These are phyloP conservation scores for Macaria liturata DNA, from an alignment of 2,888 invertebrate species.

Conservation along the genomic window DNA sequence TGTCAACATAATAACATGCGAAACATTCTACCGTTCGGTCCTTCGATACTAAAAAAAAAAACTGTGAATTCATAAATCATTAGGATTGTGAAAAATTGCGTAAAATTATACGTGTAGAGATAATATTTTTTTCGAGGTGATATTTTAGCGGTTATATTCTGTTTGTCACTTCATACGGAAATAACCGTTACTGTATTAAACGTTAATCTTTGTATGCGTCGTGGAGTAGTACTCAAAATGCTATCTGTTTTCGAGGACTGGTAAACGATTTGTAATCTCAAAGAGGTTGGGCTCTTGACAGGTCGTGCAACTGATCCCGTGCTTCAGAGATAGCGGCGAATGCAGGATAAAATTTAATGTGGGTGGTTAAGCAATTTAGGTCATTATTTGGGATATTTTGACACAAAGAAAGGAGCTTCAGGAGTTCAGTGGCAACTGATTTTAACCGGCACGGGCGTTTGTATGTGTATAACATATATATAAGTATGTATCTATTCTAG, in stretches of 20 bases:
- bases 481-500: too few species aligned
- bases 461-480: too few species aligned
- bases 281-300: conserved; percentile 34
- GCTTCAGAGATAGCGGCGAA: conserved; percentile 17
- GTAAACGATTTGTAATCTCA: conserved; percentile 47
- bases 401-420: too few species aligned
- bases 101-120: conserved; percentile 21
- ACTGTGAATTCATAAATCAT: conserved; percentile 29
- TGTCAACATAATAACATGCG: conserved; percentile 20
- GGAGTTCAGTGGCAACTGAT: too few species aligned
- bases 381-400: too few species aligned
- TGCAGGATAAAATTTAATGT: too few species aligned
- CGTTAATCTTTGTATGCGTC: conserved; percentile 29
- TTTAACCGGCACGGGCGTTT: too few species aligned
- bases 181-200: conserved; percentile 38
- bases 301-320: conserved; percentile 37
- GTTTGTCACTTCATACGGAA: conserved; percentile 27
- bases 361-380: too few species aligned
- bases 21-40: conserved; percentile 16
- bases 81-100: conserved; percentile 30
- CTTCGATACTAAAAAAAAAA: conserved; percentile 15
- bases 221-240: conserved; percentile 24
- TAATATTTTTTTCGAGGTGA: conserved; percentile 15
- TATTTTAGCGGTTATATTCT: conserved; percentile 18
- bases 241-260: conserved; percentile 35